Base-by-base conservation (phyloP, 2,888 invertebrate genomes). In the Machimus rusticus region DNA sequence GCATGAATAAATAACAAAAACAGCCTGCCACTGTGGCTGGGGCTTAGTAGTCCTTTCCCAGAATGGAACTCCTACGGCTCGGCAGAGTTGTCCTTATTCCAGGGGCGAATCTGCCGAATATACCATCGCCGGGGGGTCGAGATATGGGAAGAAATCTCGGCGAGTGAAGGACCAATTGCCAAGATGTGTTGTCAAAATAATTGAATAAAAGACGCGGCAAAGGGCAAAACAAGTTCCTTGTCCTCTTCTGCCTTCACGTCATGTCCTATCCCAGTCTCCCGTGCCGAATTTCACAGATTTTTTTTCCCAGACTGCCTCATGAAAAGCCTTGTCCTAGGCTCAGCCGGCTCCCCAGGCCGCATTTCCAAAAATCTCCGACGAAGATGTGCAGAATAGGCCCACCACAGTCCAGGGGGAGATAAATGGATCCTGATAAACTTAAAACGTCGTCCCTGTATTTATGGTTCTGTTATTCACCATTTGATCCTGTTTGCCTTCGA, bases 171-270 rank as follows among this genome's bases (percentile, higher is more conserved):
- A 51, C 81, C 23, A 31, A 81, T 81, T 46, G 28, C 51, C 79
- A 23, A 31, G 79, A 81, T 81, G 55, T 81, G 28, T 57, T 81
- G 31, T 81, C 81, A 81, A 81, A 81, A 55, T 81, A 55, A 81
- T 81, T 81, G 81, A 81, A 81, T 81, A 51, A 81, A 81, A 81
- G 5, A 81, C 81, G 81, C 81, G 55, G 28, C 51, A 81, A 55
- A 81, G 31, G 34, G 23, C 81, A 81, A 81, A 55, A 81, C 81
- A 81, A 81, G 37, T 37, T 76, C 14, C 39, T 16, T n/a, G 39
- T 37, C 76, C 34, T 34, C 34, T 66, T 9, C 23, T 2, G 19
- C 66, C 12, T 16, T 46, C 43, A 46, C 43, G 14, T 46, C 12
- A 12, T 55, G 19, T 55, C 19, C n/a, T 55, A 55, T 31, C 5